These are phyloP conservation scores for Caranx melampygus DNA, from an alignment of 2,113 vertebrate genomes.

Conservation along the genomic window DNA sequence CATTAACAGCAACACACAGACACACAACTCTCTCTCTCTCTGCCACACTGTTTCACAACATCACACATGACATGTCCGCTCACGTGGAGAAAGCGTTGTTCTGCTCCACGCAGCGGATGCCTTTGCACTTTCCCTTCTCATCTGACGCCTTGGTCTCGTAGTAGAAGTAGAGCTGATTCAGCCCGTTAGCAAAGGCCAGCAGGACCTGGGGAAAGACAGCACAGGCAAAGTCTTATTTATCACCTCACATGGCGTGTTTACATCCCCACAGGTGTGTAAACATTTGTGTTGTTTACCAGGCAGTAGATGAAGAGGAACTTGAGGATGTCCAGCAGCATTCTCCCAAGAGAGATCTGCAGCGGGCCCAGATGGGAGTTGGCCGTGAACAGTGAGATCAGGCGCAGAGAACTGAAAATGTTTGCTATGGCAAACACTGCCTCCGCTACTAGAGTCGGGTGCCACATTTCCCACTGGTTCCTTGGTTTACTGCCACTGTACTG, in stretches of 20 bases:
- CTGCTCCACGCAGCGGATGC: conserved; percentile 97
- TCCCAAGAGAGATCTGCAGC: conserved; percentile 97
- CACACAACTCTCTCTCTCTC: conserved; percentile 2
- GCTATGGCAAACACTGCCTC: conserved; percentile 99
- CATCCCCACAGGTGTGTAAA: background rate
- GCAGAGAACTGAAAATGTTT: conserved; percentile 98
- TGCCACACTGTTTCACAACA: conserved; percentile 23
- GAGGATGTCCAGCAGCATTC: conserved; percentile 99
- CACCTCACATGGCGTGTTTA: background rate
- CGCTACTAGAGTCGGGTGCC: conserved; percentile 97
- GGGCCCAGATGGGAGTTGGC: conserved; percentile 99
- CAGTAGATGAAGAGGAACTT: conserved; percentile 99
- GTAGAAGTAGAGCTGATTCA: conserved; percentile 99
- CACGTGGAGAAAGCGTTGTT: conserved; percentile 99
- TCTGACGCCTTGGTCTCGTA: conserved; percentile 95
- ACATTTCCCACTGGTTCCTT: conserved; percentile 96
- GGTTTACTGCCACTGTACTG: conserved; percentile 93
- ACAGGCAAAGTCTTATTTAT: background rate
- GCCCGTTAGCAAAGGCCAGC: conserved; percentile 96
- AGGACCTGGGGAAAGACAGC: conserved; percentile 76
- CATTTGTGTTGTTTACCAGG: conserved; percentile 82
- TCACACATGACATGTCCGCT: conserved; percentile 75
- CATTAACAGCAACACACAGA: background rate
- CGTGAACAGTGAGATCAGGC: conserved; percentile 98
- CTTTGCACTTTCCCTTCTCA: conserved; percentile 93